Base-by-base conservation (phyloP, 2,888 invertebrate species). In the Ophion ventricosus region DNA sequence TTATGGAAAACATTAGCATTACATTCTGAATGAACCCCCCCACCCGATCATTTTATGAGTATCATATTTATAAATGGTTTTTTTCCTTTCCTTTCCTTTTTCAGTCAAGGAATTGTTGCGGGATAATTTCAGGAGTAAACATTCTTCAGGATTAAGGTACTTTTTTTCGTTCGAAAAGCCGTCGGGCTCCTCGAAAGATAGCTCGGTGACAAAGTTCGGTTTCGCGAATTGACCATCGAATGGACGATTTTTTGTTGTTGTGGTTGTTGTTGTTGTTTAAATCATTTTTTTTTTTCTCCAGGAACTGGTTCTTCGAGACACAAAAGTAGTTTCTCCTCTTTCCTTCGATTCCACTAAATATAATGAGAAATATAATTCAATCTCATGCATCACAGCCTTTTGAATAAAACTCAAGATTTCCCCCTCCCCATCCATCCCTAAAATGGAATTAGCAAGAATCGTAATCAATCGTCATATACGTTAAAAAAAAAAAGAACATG, bases 321-420 rank as follows among this genome's bases (percentile, higher is more conserved):
- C 69, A 43, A 73, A 57, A 66, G 78, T 79, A 26, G 29, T 66
- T 61, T 43, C 56, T 25, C 56, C 23, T 43, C 17, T 43, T 49
- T 70, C n/a, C 26, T 66, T 66, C 49, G 49, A 49, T 59, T 59
- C 35, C 23, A 25, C 73, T 81, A 70, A 77, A 26, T 81, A 77
- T 70, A 74, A 80, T 74, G 35, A 61, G 70, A 81, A 49, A 64
- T 78, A 78, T 74, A 49, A 59, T 81, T 78, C 63, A 84, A 84
- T 84, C 84, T 82, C 84, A 84, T 74, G 79, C 74, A 82, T 84
- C 84, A 84, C 84, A 84, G 84, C 84, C 84, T 82, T 82, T 84
- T 84, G 70, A 82, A 75, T 84, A 56, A 78, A 84, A 76, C 20
- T 63, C 61, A 29, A 56, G 11, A 23, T 49, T 56, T 57, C 23